These are phyloP conservation scores for Hemibagrus wyckioides DNA, from an alignment of 2,113 vertebrate species.

Conservation along the genomic window DNA sequence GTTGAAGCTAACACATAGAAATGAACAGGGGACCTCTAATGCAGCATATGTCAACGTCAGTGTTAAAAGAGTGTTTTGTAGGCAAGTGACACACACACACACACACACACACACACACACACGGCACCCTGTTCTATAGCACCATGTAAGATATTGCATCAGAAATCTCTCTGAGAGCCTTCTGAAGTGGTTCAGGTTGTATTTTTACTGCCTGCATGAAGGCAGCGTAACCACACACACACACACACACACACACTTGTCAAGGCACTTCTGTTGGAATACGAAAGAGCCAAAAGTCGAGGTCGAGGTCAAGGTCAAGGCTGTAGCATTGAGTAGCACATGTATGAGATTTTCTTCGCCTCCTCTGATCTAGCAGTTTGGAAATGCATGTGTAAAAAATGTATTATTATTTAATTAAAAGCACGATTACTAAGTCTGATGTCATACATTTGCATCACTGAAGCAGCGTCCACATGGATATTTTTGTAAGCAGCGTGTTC, in stretches of 20 bases:
- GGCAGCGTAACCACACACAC: not conserved
- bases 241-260: constrained; percentile 32
- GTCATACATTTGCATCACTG: not conserved
- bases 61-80: not conserved
- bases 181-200: not conserved
- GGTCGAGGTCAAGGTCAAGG: constrained; percentile 6
- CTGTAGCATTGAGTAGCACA: not conserved
- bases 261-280: constrained; percentile 68
- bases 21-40: constrained; percentile 7
- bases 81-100: not conserved
- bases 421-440: not conserved
- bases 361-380: not conserved
- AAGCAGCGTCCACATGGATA: not conserved
- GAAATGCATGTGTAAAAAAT: not conserved
- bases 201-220: not conserved
- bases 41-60: constrained; percentile 22
- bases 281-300: constrained; percentile 31
- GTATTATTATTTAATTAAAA: not conserved
- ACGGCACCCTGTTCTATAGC: constrained; percentile 18
- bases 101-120: not conserved
- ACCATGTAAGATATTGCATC: constrained; percentile 24
- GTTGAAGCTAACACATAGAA: not conserved
- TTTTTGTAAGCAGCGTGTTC: not conserved
- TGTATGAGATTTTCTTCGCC: not conserved
- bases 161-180: constrained; percentile 8